Conservation (phyloP, 23 tunicate species). For the Trididemnum nubilum region DNA sequence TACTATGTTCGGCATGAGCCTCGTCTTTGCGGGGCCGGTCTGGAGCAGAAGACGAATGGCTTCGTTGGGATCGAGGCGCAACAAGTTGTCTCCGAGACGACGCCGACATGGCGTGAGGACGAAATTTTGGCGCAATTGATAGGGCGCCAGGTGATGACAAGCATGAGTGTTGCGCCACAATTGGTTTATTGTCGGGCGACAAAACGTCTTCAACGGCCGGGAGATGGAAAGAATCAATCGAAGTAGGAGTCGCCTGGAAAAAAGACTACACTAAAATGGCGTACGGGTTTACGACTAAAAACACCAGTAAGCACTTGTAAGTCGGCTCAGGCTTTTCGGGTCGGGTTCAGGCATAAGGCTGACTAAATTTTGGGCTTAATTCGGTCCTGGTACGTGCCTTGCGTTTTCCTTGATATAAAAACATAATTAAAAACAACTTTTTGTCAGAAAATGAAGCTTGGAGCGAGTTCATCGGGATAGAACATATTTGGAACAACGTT, state of each 20-base stretch:
- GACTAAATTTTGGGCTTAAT: too few species aligned
- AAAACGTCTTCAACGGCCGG: slow-evolving; percentile 2
- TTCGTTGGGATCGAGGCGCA: slow-evolving; percentile 19
- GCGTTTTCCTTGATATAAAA: too few species aligned
- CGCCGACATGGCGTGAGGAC: slow-evolving; percentile 58
- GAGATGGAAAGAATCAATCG: slow-evolving; percentile 31
- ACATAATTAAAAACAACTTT: too few species aligned
- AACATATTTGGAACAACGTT: too few species aligned
- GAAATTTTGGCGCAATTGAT: slow-evolving; percentile 26
- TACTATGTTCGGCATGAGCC: not conserved
- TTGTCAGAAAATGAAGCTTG: too few species aligned
- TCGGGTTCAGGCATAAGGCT: too few species aligned
- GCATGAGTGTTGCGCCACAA: not conserved
- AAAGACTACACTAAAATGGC: too few species aligned
- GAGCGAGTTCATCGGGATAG: too few species aligned
- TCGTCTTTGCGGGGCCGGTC: slow-evolving; percentile 4
- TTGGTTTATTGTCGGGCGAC: not conserved
- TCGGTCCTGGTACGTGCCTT: too few species aligned
- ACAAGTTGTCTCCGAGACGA: slow-evolving; percentile 17
- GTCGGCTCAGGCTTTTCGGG: too few species aligned
- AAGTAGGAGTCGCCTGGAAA: slow-evolving; percentile 42
- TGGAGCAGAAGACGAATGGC: slow-evolving; percentile 65
- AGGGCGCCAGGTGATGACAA: not conserved
- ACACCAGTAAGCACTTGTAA: too few species aligned
- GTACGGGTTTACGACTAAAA: too few species aligned